Conservation (phyloP, 2,797 vertebrate species). For the Potorous gilbertii region DNA sequence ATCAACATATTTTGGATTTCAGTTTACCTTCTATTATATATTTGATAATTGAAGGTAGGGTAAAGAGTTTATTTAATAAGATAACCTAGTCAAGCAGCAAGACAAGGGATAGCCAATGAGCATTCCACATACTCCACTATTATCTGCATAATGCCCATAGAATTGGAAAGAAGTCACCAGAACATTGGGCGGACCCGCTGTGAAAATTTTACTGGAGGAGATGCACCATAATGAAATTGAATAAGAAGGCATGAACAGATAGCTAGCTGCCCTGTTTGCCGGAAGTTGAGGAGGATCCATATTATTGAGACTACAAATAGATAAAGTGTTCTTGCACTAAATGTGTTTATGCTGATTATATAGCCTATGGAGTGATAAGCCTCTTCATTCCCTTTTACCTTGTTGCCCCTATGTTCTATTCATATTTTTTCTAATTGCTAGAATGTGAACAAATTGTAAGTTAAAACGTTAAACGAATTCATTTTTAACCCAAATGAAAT, state of each 20-base stretch:
- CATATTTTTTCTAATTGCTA: background rate
- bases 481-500: conserved; percentile 21
- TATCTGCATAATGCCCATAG: background rate
- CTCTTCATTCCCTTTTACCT: background rate
- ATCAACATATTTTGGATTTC: background rate
- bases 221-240: background rate
- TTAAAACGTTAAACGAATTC: conserved; percentile 14
- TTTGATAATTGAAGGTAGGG: background rate
- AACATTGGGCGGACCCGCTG: background rate
- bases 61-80: background rate
- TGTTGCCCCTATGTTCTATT: background rate
- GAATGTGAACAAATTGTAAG: background rate
- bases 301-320: background rate
- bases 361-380: background rate
- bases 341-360: conserved; percentile 21
- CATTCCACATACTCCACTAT: background rate
- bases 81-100: background rate
- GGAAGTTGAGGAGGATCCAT: background rate
- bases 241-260: background rate
- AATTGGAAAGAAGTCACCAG: background rate
- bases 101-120: background rate
- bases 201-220: background rate
- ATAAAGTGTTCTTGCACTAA: background rate
- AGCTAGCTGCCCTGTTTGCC: background rate
- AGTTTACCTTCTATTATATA: background rate